Evolutionary conservation across 1,140 invertebrate species (phyloP).

Genomic region (Aphidius ervi): DNA sequence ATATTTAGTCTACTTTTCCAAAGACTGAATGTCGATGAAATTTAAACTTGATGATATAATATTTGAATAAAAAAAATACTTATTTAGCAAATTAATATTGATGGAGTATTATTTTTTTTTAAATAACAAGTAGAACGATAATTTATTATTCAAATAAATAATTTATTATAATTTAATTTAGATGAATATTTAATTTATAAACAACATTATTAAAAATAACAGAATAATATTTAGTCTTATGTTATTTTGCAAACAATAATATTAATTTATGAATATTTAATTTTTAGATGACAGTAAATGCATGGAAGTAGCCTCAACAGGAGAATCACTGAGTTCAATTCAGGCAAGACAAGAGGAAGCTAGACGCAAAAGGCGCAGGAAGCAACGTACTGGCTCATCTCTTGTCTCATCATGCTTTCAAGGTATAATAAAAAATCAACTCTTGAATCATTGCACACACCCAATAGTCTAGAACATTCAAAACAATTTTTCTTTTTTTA

Average conservation of each 20-base stretch:
- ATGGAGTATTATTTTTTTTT: too few species aligned
- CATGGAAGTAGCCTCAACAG: conserved; percentile 39
- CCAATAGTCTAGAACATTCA: background rate
- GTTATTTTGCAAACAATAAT: background rate
- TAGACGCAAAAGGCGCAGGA: conserved; percentile 78
- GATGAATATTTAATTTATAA: too few species aligned
- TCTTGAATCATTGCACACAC: background rate
- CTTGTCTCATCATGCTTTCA: conserved; percentile 84
- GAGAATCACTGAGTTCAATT: conserved; percentile 46
- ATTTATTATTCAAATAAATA: too few species aligned
- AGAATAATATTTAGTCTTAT: background rate
- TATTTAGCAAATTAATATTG: too few species aligned
- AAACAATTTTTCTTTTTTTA: background rate
- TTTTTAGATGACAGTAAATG: conserved; percentile 42
- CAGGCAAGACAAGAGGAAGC: conserved; percentile 76
- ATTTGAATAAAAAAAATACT: too few species aligned
- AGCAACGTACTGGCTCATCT: conserved; percentile 81
- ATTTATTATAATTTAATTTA: too few species aligned
- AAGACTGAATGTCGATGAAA: too few species aligned
- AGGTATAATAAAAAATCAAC: conserved; percentile 53
- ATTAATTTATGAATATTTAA: background rate
- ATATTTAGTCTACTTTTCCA: too few species aligned
- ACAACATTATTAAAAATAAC: background rate
- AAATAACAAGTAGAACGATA: too few species aligned
- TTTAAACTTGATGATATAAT: too few species aligned